These are phyloP conservation scores for Sceloporus tristichus DNA, from an alignment of 2,113 vertebrate genomes.

Conservation along the genomic window DNA sequence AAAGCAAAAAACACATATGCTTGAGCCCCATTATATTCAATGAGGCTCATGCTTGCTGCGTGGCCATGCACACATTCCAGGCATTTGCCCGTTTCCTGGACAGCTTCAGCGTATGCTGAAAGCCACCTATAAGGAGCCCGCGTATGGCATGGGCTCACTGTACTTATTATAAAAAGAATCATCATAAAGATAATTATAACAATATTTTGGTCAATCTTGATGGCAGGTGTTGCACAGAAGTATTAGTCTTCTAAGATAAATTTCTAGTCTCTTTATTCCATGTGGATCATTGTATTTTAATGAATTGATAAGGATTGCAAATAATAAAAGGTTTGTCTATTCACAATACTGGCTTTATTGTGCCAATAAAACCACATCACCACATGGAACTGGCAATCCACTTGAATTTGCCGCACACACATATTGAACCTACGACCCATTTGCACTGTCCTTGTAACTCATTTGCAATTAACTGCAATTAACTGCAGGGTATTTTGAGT, in stretches of 20 bases:
- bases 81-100: too few relatives aligned
- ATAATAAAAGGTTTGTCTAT: background rate
- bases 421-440: too few relatives aligned
- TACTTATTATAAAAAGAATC: background rate
- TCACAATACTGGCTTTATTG: background rate
- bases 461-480: background rate
- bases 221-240: background rate
- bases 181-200: conserved; percentile 2
- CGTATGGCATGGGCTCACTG: too few relatives aligned
- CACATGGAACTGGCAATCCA: too few relatives aligned
- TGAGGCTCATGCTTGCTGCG: too few relatives aligned
- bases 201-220: background rate
- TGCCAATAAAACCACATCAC: too few relatives aligned
- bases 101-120: too few relatives aligned
- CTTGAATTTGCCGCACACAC: too few relatives aligned
- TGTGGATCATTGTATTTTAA: background rate
- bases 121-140: too few relatives aligned
- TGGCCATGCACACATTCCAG: too few relatives aligned
- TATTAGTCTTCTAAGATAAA: background rate
- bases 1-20: too few relatives aligned
- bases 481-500: background rate
- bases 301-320: background rate
- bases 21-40: too few relatives aligned
- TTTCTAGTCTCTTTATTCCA: background rate
- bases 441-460: background rate